Conservation (phyloP, 92 coral and sea anemone genomes). For the Pocillopora meandrina region DNA sequence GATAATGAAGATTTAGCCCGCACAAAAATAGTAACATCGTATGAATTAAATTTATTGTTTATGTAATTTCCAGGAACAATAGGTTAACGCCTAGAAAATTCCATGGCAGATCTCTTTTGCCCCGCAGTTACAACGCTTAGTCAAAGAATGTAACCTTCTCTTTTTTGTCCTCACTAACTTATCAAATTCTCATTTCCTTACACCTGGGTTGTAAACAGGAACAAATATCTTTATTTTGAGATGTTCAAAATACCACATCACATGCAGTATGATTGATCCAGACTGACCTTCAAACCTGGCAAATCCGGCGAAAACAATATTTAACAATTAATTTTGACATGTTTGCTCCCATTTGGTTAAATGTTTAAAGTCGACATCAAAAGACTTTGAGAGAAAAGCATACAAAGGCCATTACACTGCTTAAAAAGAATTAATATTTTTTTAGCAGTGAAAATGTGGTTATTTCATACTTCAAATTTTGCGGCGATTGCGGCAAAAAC, state of each 20-base stretch:
- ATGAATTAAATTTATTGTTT: slow-evolving; percentile 5
- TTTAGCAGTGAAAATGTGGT: not conserved
- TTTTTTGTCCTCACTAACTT: too few species aligned
- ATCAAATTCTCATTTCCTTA: not conserved
- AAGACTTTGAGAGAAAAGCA: slow-evolving; percentile 2
- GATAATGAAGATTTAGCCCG: not conserved
- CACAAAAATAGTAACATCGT: not conserved
- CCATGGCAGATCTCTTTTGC: not conserved
- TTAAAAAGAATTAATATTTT: not conserved
- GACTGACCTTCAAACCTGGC: slow-evolving; percentile 7
- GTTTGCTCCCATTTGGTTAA: slow-evolving; percentile 10
- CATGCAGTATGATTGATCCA: too few species aligned
- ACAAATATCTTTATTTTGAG: not conserved
- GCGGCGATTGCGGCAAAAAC: not conserved
- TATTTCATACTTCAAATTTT: not conserved
- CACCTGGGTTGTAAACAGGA: not conserved
- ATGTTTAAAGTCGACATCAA: not conserved
- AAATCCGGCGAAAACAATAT: not conserved
- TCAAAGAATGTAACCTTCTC: not conserved
- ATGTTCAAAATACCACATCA: not conserved
- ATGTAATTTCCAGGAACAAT: slow-evolving; percentile 12
- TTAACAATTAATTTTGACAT: not conserved
- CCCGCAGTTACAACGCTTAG: too few species aligned
- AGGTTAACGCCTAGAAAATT: not conserved
- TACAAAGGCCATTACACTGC: not conserved